Percentiles rank a stretch among this genome's conserved stretches.
phyloP scores from a whole-genome alignment of 2,888 invertebrate genomes.

The Melinaea menophilus region DNA sequence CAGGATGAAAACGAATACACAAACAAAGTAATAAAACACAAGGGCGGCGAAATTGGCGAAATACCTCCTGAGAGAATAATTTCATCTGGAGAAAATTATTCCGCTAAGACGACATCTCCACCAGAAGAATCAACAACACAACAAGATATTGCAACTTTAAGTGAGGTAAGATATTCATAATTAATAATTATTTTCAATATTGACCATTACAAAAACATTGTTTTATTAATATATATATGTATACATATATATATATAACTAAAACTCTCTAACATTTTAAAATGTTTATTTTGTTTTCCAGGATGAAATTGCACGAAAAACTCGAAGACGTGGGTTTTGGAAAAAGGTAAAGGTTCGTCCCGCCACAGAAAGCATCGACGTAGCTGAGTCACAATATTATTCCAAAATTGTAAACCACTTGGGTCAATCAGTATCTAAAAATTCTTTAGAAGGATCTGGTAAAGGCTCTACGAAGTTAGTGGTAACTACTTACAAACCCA shows the following conservation, averaged over 20 bases:
- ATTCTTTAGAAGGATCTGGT: slow-evolving; percentile 46
- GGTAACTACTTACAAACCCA: slow-evolving; percentile 66
- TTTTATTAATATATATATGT: slow-evolving; percentile 8
- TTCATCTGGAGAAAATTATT: slow-evolving; percentile 54
- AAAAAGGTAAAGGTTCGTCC: slow-evolving; percentile 83
- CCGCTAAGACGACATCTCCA: slow-evolving; percentile 41
- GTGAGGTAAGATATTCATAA: slow-evolving; percentile 47
- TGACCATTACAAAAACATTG: not conserved
- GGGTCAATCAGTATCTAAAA: slow-evolving; percentile 49
- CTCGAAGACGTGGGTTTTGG: slow-evolving; percentile 83
- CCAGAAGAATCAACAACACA: slow-evolving; percentile 49
- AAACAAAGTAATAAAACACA: slow-evolving; percentile 70
- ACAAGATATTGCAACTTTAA: slow-evolving; percentile 37
- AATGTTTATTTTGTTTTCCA: slow-evolving; percentile 39
- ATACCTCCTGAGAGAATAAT: slow-evolving; percentile 72
- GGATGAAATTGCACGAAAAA: slow-evolving; percentile 50
- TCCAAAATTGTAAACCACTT: slow-evolving; percentile 78
- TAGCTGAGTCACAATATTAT: slow-evolving; percentile 86
- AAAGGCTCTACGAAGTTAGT: slow-evolving; percentile 46
- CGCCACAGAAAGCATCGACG: slow-evolving; percentile 82
- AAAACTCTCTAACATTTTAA: slow-evolving; percentile 5
- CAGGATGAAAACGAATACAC: slow-evolving; percentile 72
- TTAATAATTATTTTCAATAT: slow-evolving; percentile 36
- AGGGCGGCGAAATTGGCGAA: slow-evolving; percentile 74
- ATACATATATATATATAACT: not conserved